phyloP scores from a whole-genome alignment of 2,113 vertebrate genomes.

The Heterochromis multidens region DNA sequence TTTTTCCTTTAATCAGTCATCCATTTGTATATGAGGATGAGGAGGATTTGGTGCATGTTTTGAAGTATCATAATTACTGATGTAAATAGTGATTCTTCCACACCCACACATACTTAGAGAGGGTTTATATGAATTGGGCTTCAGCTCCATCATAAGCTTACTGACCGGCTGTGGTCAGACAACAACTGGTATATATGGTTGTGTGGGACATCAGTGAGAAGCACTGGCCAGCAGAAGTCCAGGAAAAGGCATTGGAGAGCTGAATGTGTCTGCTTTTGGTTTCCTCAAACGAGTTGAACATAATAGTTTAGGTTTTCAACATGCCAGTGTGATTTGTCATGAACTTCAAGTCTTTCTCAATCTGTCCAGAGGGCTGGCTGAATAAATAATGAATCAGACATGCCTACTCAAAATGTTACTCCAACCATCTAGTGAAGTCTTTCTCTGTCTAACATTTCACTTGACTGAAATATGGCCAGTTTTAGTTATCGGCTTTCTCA shows the following conservation, averaged over 20 bases:
- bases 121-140: background rate
- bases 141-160: background rate
- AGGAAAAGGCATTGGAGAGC: background rate
- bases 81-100: background rate
- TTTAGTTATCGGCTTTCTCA: constrained; percentile 7
- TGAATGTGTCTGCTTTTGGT: constrained; percentile 3
- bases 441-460: background rate
- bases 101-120: background rate
- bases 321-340: constrained; percentile 36
- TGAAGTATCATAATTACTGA: background rate
- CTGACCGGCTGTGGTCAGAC: background rate
- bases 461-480: background rate
- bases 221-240: background rate
- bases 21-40: background rate
- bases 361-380: constrained; percentile 13
- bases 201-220: background rate
- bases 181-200: background rate
- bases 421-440: background rate
- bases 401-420: background rate
- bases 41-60: background rate
- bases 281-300: background rate
- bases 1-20: background rate
- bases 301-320: constrained; percentile 38
- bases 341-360: constrained; percentile 14
- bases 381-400: constrained; percentile 32